phyloP scores from a whole-genome alignment of 92 coral and sea anemone species.

The Anthopleura xanthogrammica region DNA sequence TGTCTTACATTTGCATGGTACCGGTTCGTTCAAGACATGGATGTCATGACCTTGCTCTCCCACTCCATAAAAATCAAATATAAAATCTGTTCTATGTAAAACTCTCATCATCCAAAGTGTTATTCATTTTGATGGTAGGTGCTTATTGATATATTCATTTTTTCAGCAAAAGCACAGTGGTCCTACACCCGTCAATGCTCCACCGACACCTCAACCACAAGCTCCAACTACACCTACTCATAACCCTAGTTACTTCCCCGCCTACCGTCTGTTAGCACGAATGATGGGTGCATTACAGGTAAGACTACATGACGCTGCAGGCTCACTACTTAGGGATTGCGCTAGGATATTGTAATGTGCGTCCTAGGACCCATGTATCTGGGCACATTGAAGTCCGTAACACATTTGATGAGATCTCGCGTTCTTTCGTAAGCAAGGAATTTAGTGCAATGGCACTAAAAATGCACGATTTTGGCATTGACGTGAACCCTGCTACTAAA shows the following conservation, averaged over 20 bases:
- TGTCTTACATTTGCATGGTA: too few relatives aligned
- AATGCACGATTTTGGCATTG: too few relatives aligned
- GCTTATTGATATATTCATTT: not conserved
- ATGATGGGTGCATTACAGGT: constrained; percentile 87
- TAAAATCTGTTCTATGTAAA: not conserved
- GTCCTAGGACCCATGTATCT: too few relatives aligned
- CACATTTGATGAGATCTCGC: too few relatives aligned
- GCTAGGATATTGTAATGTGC: too few relatives aligned
- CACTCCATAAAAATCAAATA: not conserved
- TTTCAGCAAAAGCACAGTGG: constrained; percentile 93
- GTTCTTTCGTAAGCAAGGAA: too few relatives aligned
- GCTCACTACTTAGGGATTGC: too few relatives aligned
- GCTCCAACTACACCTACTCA: constrained; percentile 34
- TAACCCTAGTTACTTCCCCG: constrained; percentile 48
- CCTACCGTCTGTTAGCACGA: constrained; percentile 80
- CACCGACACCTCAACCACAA: constrained; percentile 56
- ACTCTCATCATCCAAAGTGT: not conserved
- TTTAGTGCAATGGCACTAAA: too few relatives aligned
- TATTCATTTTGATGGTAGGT: not conserved
- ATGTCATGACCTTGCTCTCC: too few relatives aligned
- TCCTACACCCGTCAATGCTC: constrained; percentile 50
- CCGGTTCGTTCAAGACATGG: too few relatives aligned
- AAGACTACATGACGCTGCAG: not conserved
- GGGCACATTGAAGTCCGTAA: too few relatives aligned
- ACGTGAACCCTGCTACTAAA: too few relatives aligned